Evolutionary conservation across 1,140 invertebrate species (phyloP), one percentile per base, ranked within the genome.

Genomic region (Chironomus tepperi): DNA sequence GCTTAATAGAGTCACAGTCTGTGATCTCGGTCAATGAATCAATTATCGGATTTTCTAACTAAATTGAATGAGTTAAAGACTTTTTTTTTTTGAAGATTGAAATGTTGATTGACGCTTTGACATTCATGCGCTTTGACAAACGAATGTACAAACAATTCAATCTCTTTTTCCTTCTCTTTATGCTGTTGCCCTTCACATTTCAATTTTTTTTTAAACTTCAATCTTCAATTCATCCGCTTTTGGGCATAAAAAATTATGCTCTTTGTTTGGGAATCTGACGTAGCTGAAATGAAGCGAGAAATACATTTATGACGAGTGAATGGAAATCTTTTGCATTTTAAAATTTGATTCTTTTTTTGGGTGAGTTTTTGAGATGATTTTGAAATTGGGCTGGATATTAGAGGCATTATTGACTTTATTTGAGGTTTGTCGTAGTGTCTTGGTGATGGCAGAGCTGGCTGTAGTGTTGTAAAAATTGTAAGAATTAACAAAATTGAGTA

Each of bases 11-110:
- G 16, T 9, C 7, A 70, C 16, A 67, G 18, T 18, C 19, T 12
- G n/a, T 70, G 65, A 70, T 70, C 18, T 70, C 65, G 65, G 65
- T 70, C 65, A 70, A 70, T 70, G 65, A 70, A 70, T 70, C 65
- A 70, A 70, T 70, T 70, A 70, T 70, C 65, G 65, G 65, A 70
- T 70, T 70, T 70, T 18, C 47, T 12, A 57, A 15, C 47, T 57
- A n/a, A 57, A 57, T 57, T 57, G 47, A 57, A n/a, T 10, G 15
- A 57, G 47, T 12, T 34, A 34, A 34, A 34, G 1, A 2, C 5
- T 2, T 34, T 34, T 34, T 57, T 70, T 70, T 18, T 9, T 10
- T 18, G n/a, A 70, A 70, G 18, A 70, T 70, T 70, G 65, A 70
- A 70, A 18, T 9, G 65, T 70, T 70, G 65, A 70, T 70, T 70